Base-by-base conservation (phyloP, 64 coral and sea anemone genomes). In the Catalaphyllia jardinei region DNA sequence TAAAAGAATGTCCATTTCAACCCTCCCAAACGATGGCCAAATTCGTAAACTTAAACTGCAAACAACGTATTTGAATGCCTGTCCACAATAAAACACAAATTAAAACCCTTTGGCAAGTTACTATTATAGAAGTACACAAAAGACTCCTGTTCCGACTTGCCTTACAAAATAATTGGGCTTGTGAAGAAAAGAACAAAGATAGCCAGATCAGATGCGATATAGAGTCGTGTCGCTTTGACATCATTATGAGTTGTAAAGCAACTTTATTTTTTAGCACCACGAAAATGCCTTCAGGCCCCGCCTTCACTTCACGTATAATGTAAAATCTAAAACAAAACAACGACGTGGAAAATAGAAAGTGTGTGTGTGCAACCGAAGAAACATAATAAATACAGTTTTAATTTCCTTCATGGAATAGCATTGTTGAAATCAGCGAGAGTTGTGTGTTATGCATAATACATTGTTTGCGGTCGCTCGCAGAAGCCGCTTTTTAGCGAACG, bases 381-480 rank as follows among this genome's bases (percentile, higher is more conserved):
- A 85, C 24, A 42, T 24, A 51, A 71, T 28, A 51, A 71, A 51
- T 85, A 71, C 62, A 42, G 38, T 63, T 28, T 51, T 67, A 85
- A 69, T 67, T 13, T 62, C 29, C 28, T 31, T 80, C 55, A 79
- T 79, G 78, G 57, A n/a, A 55, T 13, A 61, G 78, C 78, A 33
- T 82, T 82, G 29, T 62, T 60, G 57, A 82, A 82, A 82, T 82
- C 55, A 30, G 28, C 78, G 79, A 62, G 30, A 63, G 59, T 82
- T 62, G 17, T 62, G 78, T 61, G 54, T 80, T 80, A 83, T 83
- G 79, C 59, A 39, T 42, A 83, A 83, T 65, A 83, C 79, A 63
- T 83, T 83, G 79, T 83, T 83, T 83, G 79, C 20, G 79, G 79
- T 83, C 20, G 31, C 61, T 67, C 18, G 27, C 59, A 67, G 79